phyloP scores from a whole-genome alignment of 2,888 invertebrate genomes.

The Tupiocoris notatus region DNA sequence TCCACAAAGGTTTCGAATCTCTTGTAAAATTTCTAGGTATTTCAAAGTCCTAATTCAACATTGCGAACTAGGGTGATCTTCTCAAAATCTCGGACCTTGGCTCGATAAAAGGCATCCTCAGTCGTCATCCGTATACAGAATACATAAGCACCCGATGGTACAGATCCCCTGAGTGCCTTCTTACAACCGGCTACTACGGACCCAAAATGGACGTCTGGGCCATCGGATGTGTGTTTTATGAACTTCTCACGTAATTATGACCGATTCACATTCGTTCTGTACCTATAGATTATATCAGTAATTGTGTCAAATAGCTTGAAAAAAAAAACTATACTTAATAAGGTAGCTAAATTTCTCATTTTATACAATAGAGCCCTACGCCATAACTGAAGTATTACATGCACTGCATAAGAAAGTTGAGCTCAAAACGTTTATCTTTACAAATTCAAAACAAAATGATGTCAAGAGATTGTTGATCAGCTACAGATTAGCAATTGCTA shows the following conservation, averaged over 20 bases:
- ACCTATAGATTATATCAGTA: slow-evolving; percentile 48
- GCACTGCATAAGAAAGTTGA: no score
- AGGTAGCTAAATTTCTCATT: no score
- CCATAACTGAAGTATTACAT: no score
- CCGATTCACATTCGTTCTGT: neutral
- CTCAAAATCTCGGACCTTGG: slow-evolving; percentile 66
- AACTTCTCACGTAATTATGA: slow-evolving; percentile 61
- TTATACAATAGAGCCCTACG: no score
- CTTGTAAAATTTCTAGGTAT: no score
- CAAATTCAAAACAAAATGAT: no score
- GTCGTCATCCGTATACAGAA: slow-evolving; percentile 65
- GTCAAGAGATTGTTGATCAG: no score
- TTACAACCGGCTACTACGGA: slow-evolving; percentile 66
- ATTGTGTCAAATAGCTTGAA: no score
- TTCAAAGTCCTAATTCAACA: slow-evolving; percentile 40
- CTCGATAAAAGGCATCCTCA: slow-evolving; percentile 62
- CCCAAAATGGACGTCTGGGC: slow-evolving; percentile 75
- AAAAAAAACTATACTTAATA: no score
- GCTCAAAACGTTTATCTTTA: no score
- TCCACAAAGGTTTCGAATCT: no score
- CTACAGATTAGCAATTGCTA: no score
- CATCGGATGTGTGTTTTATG: slow-evolving; percentile 68
- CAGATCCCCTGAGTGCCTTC: slow-evolving; percentile 66
- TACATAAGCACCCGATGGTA: slow-evolving; percentile 72
- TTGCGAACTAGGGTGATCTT: slow-evolving; percentile 56